phyloP scores from a whole-genome alignment of 2,797 vertebrate genomes.

The Sebastolobus alascanus region DNA sequence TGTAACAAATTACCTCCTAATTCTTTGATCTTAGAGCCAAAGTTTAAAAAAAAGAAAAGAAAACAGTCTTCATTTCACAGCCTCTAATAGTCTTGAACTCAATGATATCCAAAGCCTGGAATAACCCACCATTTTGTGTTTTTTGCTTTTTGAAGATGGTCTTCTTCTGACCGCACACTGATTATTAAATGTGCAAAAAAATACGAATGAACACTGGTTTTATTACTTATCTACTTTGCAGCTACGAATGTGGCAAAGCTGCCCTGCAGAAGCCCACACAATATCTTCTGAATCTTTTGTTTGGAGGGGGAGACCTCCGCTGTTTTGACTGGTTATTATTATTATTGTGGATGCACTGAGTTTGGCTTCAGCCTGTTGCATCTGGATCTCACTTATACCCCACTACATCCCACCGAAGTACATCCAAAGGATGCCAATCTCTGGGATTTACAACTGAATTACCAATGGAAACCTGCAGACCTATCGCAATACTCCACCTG shows the following conservation, averaged over 20 bases:
- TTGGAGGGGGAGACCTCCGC: constrained; percentile 5
- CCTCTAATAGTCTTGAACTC: constrained; percentile 30
- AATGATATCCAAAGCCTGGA: constrained; percentile 17
- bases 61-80: constrained; percentile 25
- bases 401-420: constrained; percentile 49
- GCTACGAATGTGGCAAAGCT: constrained; percentile 26
- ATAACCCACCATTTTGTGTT: constrained; percentile 30
- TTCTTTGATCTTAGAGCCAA: constrained; percentile 74
- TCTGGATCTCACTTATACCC: constrained; percentile 37
- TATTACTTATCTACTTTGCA: constrained; percentile 32
- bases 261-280: constrained; percentile 30
- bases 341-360: constrained; percentile 23
- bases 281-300: not conserved
- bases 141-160: constrained; percentile 42
- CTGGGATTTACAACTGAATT: constrained; percentile 77
- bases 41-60: constrained; percentile 48
- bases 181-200: constrained; percentile 42
- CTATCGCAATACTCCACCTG: constrained; percentile 68
- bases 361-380: constrained; percentile 43
- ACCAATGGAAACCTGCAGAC: constrained; percentile 65
- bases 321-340: constrained; percentile 4
- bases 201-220: constrained; percentile 27
- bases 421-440: constrained; percentile 69
- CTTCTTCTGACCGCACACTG: constrained; percentile 50
- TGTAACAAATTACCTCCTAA: constrained; percentile 77